Evolutionary conservation across 2,797 vertebrate genomes (phyloP).

Genomic region (Cheracebus regulus): DNA sequence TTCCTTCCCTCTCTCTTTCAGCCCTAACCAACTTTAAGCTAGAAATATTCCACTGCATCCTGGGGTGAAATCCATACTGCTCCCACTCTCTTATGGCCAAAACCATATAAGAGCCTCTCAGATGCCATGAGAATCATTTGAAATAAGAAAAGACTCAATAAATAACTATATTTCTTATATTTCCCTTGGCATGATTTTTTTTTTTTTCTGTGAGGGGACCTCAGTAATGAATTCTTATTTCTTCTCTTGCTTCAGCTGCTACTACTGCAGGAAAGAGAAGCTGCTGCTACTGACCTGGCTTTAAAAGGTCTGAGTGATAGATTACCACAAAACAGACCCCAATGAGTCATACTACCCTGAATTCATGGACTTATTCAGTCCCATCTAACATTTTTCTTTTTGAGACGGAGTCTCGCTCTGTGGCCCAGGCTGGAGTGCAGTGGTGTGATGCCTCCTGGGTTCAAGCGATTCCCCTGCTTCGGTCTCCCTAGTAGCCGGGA

Average conservation of each 20-base stretch:
- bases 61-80: neutral
- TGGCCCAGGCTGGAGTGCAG: neutral
- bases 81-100: neutral
- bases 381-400: neutral
- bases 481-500: neutral
- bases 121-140: neutral
- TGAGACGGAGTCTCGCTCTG: neutral
- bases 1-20: neutral
- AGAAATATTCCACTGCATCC: neutral
- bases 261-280: slow-evolving; percentile 42
- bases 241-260: neutral
- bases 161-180: neutral
- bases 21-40: neutral
- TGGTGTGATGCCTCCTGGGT: neutral
- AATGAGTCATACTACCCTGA: neutral
- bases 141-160: neutral
- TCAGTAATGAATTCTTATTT: neutral
- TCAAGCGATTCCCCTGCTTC: neutral
- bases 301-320: neutral
- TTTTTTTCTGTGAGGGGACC: neutral
- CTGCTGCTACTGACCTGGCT: neutral
- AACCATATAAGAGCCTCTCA: neutral
- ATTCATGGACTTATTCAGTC: neutral
- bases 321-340: neutral
- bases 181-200: neutral